Percentiles rank a stretch among this genome's conserved stretches.
Conservation (phyloP, 2,113 vertebrate species). For the Gallinago undulata region DNA sequence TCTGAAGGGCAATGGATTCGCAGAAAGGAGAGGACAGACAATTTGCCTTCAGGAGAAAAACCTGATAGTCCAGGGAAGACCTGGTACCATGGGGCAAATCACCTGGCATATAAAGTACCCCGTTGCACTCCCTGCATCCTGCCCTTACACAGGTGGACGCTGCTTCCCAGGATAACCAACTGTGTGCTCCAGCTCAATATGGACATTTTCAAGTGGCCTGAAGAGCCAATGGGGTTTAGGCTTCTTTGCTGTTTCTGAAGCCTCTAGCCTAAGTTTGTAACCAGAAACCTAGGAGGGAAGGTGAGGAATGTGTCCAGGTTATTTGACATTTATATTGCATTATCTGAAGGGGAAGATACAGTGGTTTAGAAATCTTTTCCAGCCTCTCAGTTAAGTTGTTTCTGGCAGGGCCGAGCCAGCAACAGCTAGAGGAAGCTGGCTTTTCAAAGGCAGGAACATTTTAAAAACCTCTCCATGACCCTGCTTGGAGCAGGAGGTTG, state of each 20-base stretch:
- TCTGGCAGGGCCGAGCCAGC: slow-evolving; percentile 3
- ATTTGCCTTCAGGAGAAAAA: background rate
- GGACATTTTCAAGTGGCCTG: background rate
- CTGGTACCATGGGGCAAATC: background rate
- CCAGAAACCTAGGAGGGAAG: background rate
- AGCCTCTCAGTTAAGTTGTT: slow-evolving; percentile 15
- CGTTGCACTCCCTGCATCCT: background rate
- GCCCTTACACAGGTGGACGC: background rate
- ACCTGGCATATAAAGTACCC: background rate
- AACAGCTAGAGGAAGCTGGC: background rate
- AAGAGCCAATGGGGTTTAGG: background rate
- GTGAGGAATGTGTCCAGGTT: background rate
- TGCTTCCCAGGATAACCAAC: background rate
- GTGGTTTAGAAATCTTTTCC: background rate
- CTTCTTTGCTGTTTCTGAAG: background rate
- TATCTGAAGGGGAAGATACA: slow-evolving; percentile 9
- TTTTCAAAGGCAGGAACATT: background rate
- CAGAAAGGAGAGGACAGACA: background rate
- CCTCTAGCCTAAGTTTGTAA: background rate
- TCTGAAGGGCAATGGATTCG: background rate
- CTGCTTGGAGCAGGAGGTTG: background rate
- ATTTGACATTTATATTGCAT: background rate
- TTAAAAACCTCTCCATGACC: background rate
- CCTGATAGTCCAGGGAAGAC: background rate
- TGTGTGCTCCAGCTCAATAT: rapidly evolving